Percentiles rank a stretch among this genome's conserved stretches.
Conservation (phyloP, 2,113 vertebrate species). For the mouse (Mus musculus) region GRCm39 chr15:100587001-100587500, state of each 20-base stretch:
- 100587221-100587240: not conserved
- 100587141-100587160: no score
- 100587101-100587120: not conserved
- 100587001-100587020: not conserved
- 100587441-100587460: not conserved
- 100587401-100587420: not conserved
- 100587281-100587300: not conserved
- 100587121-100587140: not conserved
- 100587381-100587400: not conserved
- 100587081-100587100: not conserved
- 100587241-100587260: not conserved
- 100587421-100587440: slow-evolving; percentile 6
- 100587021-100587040: not conserved
- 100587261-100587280: not conserved
- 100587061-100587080: not conserved
- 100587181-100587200: no score
- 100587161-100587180: no score
- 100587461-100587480: not conserved
- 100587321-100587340: not conserved
- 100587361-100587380: not conserved
- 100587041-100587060: not conserved
- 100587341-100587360: not conserved
- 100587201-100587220: no score
- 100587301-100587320: not conserved
- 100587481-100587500: not conserved